Conservation (phyloP, 2,797 vertebrate species). For the Podarcis siculus region DNA sequence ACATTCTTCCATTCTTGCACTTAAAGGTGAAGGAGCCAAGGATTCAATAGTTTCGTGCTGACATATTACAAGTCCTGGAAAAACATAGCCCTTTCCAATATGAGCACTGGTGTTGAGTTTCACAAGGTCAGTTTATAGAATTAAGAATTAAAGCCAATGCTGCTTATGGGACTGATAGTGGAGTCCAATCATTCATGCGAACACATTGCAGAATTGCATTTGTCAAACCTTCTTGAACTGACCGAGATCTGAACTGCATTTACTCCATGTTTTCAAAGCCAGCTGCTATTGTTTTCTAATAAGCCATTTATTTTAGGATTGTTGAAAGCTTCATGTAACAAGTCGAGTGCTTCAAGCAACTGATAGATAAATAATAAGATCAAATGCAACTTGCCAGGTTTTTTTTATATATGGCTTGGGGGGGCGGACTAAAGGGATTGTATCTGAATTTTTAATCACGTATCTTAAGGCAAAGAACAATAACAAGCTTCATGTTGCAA, state of each 20-base stretch:
- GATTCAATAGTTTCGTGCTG: slow-evolving; percentile 35
- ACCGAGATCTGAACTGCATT: slow-evolving; percentile 54
- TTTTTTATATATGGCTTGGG: slow-evolving; percentile 26
- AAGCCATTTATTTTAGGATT: slow-evolving; percentile 28
- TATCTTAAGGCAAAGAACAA: slow-evolving; percentile 17
- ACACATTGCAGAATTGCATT: slow-evolving; percentile 25
- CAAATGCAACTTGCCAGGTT: slow-evolving; percentile 43
- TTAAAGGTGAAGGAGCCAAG: slow-evolving; percentile 44
- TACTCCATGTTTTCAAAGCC: slow-evolving; percentile 8
- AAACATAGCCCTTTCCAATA: not conserved
- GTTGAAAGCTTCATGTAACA: slow-evolving; percentile 13
- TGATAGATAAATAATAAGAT: not conserved
- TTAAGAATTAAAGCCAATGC: slow-evolving; percentile 11
- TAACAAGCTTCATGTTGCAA: slow-evolving; percentile 9
- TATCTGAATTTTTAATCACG: not conserved
- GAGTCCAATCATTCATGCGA: slow-evolving; percentile 5
- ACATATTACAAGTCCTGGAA: slow-evolving; percentile 37
- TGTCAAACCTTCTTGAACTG: slow-evolving; percentile 36
- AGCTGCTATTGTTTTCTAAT: slow-evolving; percentile 23
- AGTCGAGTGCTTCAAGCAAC: not conserved
- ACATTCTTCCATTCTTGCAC: slow-evolving; percentile 40
- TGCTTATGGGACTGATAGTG: slow-evolving; percentile 18
- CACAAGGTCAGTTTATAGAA: slow-evolving; percentile 35
- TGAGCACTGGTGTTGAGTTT: slow-evolving; percentile 30
- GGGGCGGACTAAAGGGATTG: not conserved